Conservation (phyloP, 2,888 invertebrate genomes). For the Melieria omissa region DNA sequence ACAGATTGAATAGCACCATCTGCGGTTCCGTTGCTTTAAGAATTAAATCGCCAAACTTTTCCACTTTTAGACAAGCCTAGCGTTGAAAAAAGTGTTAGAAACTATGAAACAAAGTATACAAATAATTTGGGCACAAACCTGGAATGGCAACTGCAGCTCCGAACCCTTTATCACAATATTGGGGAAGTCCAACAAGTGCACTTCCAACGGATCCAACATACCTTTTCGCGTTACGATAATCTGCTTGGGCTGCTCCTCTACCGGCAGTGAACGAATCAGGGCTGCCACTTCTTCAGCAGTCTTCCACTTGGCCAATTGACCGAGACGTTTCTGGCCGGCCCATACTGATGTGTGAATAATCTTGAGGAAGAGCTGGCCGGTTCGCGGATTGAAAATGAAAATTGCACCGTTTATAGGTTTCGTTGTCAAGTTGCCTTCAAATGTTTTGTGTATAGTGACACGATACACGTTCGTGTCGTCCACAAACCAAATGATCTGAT, state of each 20-base stretch:
- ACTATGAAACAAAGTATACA: not conserved
- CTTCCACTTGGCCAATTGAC: conserved; percentile 99
- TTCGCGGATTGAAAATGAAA: conserved; percentile 99
- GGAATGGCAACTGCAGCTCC: conserved; percentile 97
- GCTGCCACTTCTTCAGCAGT: conserved; percentile 99
- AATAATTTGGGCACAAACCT: conserved; percentile 75
- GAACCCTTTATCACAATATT: conserved; percentile 99
- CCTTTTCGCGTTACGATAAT: conserved; percentile 99
- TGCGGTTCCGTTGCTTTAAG: conserved; percentile 99
- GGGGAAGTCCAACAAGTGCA: conserved; percentile 99
- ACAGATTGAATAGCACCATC: conserved; percentile 99
- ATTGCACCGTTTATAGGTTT: conserved; percentile 99
- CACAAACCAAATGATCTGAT: conserved; percentile 99
- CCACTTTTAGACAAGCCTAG: conserved; percentile 93
- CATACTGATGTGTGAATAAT: conserved; percentile 99
- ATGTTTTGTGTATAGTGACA: conserved; percentile 99
- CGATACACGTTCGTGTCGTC: conserved; percentile 99
- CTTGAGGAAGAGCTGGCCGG: conserved; percentile 98
- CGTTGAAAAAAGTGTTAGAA: not conserved
- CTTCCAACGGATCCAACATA: conserved; percentile 99
- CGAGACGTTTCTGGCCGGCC: conserved; percentile 99
- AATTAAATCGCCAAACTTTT: conserved; percentile 99
- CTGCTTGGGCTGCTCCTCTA: conserved; percentile 99
- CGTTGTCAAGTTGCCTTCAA: conserved; percentile 95
- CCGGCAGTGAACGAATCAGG: conserved; percentile 96